Base-by-base conservation (phyloP, 2,797 vertebrate genomes). In the Vultur gryphus region DNA sequence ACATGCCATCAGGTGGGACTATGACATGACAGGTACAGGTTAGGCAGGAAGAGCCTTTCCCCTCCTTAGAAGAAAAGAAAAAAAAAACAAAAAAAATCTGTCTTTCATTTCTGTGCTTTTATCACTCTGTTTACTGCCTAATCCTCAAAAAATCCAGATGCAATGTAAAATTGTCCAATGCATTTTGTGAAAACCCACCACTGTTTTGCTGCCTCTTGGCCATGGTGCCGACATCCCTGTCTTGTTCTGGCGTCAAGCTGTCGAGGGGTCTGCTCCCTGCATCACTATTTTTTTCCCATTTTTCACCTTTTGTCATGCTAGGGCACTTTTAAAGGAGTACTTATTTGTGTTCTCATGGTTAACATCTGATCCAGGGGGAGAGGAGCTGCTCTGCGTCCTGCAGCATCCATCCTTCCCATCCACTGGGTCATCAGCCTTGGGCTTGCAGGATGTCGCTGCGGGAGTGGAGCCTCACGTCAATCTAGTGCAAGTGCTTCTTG, bases 81-180 rank as follows among this genome's bases (percentile, higher is more conserved):
- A 46, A 46, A 20, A 33, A 43, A 31, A 37, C 37, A 7, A 6
- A 13, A 64, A 7, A 17, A 12, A 13, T 24, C 17, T 70, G 6
- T 43, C 26, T 70, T 62, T 89, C 29, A 9, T 14, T 65, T 66
- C 23, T 59, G 24, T 70, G 65, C 76, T 64, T 89, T 85, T 49
- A 59, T 51, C 35, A 16, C 51, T 82, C 66, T 7, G 13, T 39
- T 69, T 48, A 6, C 54, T 41, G 23, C 33, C 44, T 70, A 6
- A 8, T 57, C 19, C 33, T 70, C 6, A 25, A 43, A 54, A 54
- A n/a, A 35, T 28, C 51, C 44, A 29, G 66, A 7, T 14, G 11
- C 16, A 23, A 16, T 3, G 20, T 69, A 17, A 65, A 78, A n/a
- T 11, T 65, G 15, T 15, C 35, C 0, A 1, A 9, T 0, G 2